These are phyloP conservation scores for Junonia oenone DNA, from an alignment of 2,888 invertebrate genomes.

Conservation along the genomic window DNA sequence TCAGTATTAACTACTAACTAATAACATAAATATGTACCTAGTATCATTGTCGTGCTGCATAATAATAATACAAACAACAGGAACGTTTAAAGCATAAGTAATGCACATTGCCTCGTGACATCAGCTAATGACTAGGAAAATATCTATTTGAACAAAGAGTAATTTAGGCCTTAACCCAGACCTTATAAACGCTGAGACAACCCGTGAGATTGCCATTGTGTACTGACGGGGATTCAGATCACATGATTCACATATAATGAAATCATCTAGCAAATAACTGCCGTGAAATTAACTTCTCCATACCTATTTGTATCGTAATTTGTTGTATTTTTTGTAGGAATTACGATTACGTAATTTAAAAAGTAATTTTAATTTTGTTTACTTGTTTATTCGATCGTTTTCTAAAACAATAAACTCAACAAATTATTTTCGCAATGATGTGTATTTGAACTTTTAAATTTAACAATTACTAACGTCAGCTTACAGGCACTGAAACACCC, in stretches of 20 bases:
- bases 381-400: too few relatives aligned
- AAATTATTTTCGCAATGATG: too few relatives aligned
- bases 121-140: conserved; percentile 20
- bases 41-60: neutral
- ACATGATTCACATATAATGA: conserved; percentile 29
- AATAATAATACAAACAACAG: neutral
- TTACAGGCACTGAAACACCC: too few relatives aligned
- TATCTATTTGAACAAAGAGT: conserved; percentile 20
- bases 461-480: too few relatives aligned
- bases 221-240: conserved; percentile 22
- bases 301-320: conserved; percentile 1
- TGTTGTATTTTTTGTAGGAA: neutral
- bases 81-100: neutral
- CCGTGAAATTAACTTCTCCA: conserved; percentile 26
- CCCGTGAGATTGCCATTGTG: conserved; percentile 53
- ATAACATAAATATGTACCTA: neutral
- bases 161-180: conserved; percentile 50
- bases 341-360: neutral
- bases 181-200: conserved; percentile 33
- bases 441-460: too few relatives aligned
- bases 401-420: too few relatives aligned
- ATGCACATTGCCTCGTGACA: conserved; percentile 17
- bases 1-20: neutral
- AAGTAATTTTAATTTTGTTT: too few relatives aligned
- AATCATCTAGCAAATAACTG: conserved; percentile 28